These are phyloP conservation scores for Xerus inauris DNA, from an alignment of 2,113 vertebrate species.

Conservation along the genomic window DNA sequence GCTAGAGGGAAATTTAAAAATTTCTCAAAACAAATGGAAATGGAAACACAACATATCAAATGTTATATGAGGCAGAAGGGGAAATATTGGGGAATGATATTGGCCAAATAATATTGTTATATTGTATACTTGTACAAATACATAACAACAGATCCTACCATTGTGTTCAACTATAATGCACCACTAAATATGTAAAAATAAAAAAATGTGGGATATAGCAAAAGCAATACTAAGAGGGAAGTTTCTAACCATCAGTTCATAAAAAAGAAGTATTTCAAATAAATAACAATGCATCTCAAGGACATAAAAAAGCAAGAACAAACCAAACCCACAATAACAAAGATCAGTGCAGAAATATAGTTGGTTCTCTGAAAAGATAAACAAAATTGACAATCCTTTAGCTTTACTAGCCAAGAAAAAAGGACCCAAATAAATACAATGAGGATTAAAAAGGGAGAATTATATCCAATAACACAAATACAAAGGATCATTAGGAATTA, in stretches of 20 bases:
- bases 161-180: too few species aligned
- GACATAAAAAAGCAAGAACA: not conserved
- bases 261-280: not conserved
- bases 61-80: too few species aligned
- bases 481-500: not conserved
- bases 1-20: not conserved
- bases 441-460: not conserved
- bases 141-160: too few species aligned
- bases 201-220: not conserved
- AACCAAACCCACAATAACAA: not conserved
- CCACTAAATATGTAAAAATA: too few species aligned
- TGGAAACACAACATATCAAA: not conserved
- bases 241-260: not conserved
- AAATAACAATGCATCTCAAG: not conserved
- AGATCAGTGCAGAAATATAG: not conserved
- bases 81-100: too few species aligned
- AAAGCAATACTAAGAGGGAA: not conserved
- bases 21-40: not conserved
- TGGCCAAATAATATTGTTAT: too few species aligned
- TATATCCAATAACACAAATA: not conserved
- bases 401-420: not conserved
- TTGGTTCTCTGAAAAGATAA: not conserved
- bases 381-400: not conserved
- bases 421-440: not conserved
- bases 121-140: too few species aligned